These are phyloP conservation scores for Cephus pulcher DNA, from an alignment of 2,888 invertebrate genomes.

Conservation along the genomic window DNA sequence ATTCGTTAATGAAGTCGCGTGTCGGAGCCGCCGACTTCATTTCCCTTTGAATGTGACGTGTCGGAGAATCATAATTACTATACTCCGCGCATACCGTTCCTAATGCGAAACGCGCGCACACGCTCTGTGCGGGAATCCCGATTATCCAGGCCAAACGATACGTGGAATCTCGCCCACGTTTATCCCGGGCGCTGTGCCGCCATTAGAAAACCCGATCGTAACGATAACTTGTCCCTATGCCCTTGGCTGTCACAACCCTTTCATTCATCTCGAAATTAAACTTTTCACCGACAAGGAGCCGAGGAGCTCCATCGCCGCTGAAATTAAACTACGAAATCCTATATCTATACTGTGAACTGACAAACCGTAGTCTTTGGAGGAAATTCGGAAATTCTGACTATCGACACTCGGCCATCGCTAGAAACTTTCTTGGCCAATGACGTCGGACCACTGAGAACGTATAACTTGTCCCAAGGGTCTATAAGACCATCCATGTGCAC, in stretches of 20 bases:
- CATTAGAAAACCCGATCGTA: background rate
- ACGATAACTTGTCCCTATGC: background rate
- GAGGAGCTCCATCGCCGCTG: background rate
- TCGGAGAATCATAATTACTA: slow-evolving; percentile 60
- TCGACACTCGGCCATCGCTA: background rate
- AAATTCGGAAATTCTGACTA: background rate
- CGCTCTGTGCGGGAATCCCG: slow-evolving; percentile 40
- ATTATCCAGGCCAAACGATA: slow-evolving; percentile 30
- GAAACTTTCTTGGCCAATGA: background rate
- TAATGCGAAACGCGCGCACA: slow-evolving; percentile 46
- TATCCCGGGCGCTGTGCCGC: background rate
- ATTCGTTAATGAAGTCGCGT: slow-evolving; percentile 63
- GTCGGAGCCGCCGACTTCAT: slow-evolving; percentile 55
- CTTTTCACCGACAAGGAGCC: background rate
- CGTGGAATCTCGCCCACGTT: background rate
- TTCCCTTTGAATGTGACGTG: slow-evolving; percentile 55
- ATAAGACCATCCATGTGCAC: background rate
- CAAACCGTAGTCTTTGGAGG: background rate
- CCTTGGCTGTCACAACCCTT: background rate
- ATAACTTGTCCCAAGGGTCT: slow-evolving; percentile 5
- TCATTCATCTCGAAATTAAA: background rate
- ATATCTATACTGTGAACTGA: background rate
- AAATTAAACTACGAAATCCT: background rate
- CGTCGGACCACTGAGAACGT: background rate
- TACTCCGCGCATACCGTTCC: slow-evolving; percentile 53